Evolutionary conservation across 2,797 vertebrate species (phyloP).

Genomic region (Lepilemur ruficaudatus): DNA sequence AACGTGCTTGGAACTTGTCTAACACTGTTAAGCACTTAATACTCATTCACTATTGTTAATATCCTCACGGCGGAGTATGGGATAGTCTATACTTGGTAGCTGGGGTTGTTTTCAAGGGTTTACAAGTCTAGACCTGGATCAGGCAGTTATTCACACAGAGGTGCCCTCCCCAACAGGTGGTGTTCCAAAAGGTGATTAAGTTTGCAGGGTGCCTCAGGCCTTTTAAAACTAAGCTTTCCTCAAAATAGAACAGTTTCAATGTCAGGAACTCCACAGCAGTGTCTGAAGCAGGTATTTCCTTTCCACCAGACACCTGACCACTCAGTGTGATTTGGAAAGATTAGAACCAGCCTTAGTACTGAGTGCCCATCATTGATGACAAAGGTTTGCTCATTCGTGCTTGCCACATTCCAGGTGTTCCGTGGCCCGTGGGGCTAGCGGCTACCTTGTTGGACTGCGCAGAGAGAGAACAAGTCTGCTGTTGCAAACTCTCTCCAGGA

Average conservation of each 20-base stretch:
- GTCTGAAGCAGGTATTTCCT: neutral
- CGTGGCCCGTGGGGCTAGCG: neutral
- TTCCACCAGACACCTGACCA: neutral
- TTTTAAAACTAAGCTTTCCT: neutral
- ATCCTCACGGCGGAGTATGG: rapidly evolving
- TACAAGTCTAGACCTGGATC: neutral
- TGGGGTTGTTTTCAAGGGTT: neutral
- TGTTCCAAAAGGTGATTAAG: neutral
- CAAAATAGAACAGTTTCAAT: neutral
- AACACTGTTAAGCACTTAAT: neutral
- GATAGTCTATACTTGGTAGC: neutral
- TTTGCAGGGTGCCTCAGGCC: neutral
- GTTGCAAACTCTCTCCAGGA: neutral
- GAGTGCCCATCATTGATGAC: neutral
- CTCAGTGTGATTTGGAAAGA: neutral
- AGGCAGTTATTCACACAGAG: neutral
- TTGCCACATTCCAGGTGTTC: neutral
- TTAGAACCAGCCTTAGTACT: neutral
- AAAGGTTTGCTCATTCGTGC: neutral
- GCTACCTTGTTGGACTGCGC: neutral
- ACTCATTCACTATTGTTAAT: neutral
- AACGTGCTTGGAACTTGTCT: neutral
- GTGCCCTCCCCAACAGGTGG: too few relatives aligned
- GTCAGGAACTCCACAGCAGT: neutral
- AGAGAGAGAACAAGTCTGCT: neutral